Evolutionary conservation across 2,888 invertebrate species (phyloP), one percentile per base, ranked within the genome.

Genomic region (Mythimna ferrago): DNA sequence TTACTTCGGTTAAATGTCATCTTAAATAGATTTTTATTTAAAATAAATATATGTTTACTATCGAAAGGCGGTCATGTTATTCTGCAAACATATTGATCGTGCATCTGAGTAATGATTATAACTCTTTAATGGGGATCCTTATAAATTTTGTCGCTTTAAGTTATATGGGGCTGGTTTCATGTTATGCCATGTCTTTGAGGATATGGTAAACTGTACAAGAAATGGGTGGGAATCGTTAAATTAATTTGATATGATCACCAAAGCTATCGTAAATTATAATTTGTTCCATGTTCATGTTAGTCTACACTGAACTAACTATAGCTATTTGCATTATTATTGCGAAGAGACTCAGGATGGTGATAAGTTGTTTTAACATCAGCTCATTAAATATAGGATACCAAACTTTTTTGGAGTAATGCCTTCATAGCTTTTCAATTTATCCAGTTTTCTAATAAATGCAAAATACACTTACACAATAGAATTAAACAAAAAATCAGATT

Each of bases 141-240:
- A 51, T 76, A 71, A 48, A 71, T 71, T 66, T 65, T 57, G 66
- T 78, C 66, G 38, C 51, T 58, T 78, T 48, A 77, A 60, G 68
- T 81, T 61, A 64, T 54, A 61, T 38, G 21, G 48, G 5, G 19
- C 38, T 56, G 41, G 63, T 54, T 65, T 35, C n/a, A 48, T 44
- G n/a, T 32, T 56, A 66, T 65, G 16, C 51, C 35, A 69, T 70
- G 51, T 70, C 51, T 71, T 81, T 71, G 21, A 66, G 11, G 58
- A 57, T 68, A 81, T 77, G 68, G 14, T 81, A 63, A 71, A 66
- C 51, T 54, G 67, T 63, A 82, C 83, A 81, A 66, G 71, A 66
- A 72, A 73, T 79, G 78, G 80, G 85, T 75, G 76, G 78, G 77
- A 72, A 75, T 71, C 67, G 61, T 85, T 73, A 78, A 86, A 61